Evolutionary conservation across 1,140 invertebrate genomes (phyloP), one percentile per base, ranked within the genome.

Genomic region (Pseudomyrmex cubaensis): DNA sequence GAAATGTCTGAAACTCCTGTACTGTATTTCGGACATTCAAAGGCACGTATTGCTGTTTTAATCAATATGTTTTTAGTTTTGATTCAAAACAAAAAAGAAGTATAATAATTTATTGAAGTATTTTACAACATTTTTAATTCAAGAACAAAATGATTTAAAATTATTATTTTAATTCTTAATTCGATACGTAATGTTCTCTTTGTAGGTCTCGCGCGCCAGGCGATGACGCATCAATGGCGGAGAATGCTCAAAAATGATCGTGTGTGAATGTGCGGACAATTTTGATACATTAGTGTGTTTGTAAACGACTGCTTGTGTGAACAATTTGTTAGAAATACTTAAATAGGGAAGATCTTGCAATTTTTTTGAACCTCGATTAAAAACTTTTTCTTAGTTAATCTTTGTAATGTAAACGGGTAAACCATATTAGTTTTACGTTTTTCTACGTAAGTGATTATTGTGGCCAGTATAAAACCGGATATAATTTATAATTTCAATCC

Each of bases 181-280:
- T 35, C 5, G 5, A 35, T 35, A 7, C 7, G 35, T 35, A 35
- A 35, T 35, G 35, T 35, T 35, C 3, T 1, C 25, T 90, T 89
- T 89, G 54, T 74, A 94, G 93, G 92, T 93, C 72, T 93, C 93
- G 48, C 91, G 90, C 80, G 92, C 92, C 56, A 93, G 89, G 73
- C 90, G 92, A 90, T 94, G 90, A 93, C 67, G 57, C 22, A 61
- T 46, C 25, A 59, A 78, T 85, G 22, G 50, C 54, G 46, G 2
- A 82, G 22, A 62, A 82, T 82, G 70, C 57, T 70, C 57, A 75
- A 73, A 25, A 25, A 75, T 8, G 7, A 22, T 75, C 73, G 1
- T 73, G 61, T 54, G 48, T 83, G 57, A n/a, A 54, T 50, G 20
- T 61, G 56, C 17, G 22, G 48, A 59, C 35, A 20, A 57, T 46